Percentiles rank a stretch among this genome's conserved stretches.
Conservation (phyloP, 2,113 vertebrate genomes). For the Macroglossus sobrinus region DNA sequence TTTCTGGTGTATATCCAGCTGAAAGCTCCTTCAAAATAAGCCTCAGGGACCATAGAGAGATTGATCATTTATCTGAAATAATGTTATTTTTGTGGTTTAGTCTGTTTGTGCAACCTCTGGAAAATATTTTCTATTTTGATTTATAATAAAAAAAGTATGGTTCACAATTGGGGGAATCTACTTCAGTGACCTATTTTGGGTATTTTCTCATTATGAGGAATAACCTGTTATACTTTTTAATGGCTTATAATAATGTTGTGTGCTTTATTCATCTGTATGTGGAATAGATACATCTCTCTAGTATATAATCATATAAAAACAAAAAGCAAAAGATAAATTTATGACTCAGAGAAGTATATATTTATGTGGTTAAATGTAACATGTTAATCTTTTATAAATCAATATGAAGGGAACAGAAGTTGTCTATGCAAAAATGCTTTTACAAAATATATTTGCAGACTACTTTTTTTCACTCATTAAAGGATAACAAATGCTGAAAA, state of each 20-base stretch:
- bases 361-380: conserved; percentile 33
- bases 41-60: conserved; percentile 72
- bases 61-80: conserved; percentile 82
- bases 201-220: conserved; percentile 51
- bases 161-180: conserved; percentile 46
- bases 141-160: conserved; percentile 65
- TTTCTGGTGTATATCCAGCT: conserved; percentile 70
- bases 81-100: conserved; percentile 79
- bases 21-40: conserved; percentile 77
- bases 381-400: conserved; percentile 40
- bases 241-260: not conserved
- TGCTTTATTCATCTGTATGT: not conserved
- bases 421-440: conserved; percentile 1
- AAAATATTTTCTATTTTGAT: conserved; percentile 78
- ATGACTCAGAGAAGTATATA: conserved; percentile 1
- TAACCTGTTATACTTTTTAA: conserved; percentile 45
- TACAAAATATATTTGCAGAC: not conserved
- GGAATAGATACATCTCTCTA: not conserved
- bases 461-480: conserved; percentile 14
- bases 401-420: conserved; percentile 34
- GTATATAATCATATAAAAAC: conserved; percentile 21
- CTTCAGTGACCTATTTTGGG: conserved; percentile 55
- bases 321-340: conserved; percentile 11
- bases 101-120: conserved; percentile 77
- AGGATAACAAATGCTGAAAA: not conserved